Evolutionary conservation across 2,797 vertebrate genomes (phyloP).

Genomic region (Smutsia temminckii): DNA sequence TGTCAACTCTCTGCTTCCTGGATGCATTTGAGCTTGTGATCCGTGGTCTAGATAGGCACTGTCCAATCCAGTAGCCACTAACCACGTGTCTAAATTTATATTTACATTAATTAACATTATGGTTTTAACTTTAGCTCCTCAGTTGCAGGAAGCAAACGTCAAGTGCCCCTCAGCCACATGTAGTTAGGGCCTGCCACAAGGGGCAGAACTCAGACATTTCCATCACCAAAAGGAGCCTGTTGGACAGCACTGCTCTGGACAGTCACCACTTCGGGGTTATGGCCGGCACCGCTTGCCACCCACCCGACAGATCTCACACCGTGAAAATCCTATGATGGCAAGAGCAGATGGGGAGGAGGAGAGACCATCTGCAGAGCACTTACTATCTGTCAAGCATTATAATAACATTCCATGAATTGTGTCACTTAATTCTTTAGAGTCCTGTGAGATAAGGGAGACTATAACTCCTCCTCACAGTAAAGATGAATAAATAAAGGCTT

Average conservation of each 20-base stretch:
- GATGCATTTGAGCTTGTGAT: background rate
- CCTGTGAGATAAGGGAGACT: background rate
- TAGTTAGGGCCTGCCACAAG: background rate
- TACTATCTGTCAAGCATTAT: background rate
- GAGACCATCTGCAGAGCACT: background rate
- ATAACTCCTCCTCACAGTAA: background rate
- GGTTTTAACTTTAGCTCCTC: background rate
- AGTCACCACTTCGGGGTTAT: background rate
- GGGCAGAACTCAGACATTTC: background rate
- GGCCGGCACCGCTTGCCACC: background rate
- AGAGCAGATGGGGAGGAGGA: background rate
- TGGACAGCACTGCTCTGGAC: background rate
- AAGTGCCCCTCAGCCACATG: background rate
- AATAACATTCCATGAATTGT: background rate
- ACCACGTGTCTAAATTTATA: background rate
- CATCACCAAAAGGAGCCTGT: background rate
- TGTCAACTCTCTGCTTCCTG: background rate
- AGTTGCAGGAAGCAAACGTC: background rate
- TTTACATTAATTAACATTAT: background rate
- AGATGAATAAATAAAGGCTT: slow-evolving; percentile 13
- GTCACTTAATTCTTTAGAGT: background rate
- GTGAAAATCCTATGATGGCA: background rate
- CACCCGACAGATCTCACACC: background rate
- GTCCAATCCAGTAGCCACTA: background rate
- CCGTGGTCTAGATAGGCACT: background rate